These are phyloP conservation scores for Turritopsis dohrnii DNA, from an alignment of 30 jellyfish, hydroid and myxozoan species.

Conservation along the genomic window DNA sequence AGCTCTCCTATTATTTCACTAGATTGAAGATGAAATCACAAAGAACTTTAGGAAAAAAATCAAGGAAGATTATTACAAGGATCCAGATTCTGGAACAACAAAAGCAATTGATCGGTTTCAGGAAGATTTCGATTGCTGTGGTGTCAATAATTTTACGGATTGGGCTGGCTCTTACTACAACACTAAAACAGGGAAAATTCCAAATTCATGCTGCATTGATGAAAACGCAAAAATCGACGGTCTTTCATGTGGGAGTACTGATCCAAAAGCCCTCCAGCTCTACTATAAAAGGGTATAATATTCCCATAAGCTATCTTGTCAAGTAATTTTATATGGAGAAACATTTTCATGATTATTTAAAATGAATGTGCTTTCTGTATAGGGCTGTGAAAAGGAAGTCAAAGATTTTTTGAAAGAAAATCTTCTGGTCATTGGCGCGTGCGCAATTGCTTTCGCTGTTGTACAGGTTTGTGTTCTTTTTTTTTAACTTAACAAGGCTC, in stretches of 20 bases:
- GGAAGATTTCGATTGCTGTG: constrained; percentile 72
- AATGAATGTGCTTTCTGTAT: not conserved
- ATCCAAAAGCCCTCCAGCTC: not conserved
- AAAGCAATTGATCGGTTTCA: constrained; percentile 69
- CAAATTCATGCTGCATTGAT: constrained; percentile 5
- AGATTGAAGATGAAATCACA: constrained; percentile 45
- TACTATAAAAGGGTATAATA: not conserved
- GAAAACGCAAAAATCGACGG: not conserved
- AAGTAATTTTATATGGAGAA: too few relatives aligned
- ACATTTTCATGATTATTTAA: too few relatives aligned
- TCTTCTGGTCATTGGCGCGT: not conserved
- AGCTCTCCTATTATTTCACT: not conserved
- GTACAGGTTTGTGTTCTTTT: not conserved
- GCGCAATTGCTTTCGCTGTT: not conserved
- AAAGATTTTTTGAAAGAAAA: not conserved
- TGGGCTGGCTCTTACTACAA: constrained; percentile 45
- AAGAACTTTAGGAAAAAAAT: constrained; percentile 43
- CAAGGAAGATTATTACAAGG: constrained; percentile 38
- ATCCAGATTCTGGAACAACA: constrained; percentile 41
- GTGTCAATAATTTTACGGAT: constrained; percentile 35
- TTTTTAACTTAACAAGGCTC: too few relatives aligned
- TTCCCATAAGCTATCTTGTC: too few relatives aligned
- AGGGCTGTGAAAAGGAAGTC: not conserved
- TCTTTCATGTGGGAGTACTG: not conserved
- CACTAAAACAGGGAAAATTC: not conserved